Evolutionary conservation across 2,888 invertebrate species (phyloP), one percentile per base, ranked within the genome.

Genomic region (Lasioglossum oenotherae): DNA sequence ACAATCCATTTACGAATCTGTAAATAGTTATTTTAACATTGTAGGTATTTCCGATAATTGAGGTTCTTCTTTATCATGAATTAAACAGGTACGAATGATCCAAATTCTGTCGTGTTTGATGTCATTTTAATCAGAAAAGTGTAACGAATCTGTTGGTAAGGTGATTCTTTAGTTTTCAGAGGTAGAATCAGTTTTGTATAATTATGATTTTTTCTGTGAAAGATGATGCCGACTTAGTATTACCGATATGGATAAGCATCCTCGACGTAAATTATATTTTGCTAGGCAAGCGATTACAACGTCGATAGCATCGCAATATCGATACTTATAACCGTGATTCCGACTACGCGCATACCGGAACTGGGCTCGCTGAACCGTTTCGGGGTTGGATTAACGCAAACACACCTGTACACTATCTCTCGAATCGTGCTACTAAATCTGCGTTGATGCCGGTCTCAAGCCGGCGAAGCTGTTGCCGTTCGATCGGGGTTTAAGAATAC

Each of bases 311-410:
- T 10, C 14, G 49, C n/a, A 16, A 77, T 72, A 81, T 81, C 71
- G 72, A 78, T 78, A 73, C 67, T 57, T 74, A 41, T 38, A 27
- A 49, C 19, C 44, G 44, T 19, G 49, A 84, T 69, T 80, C 69
- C 86, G 19, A 49, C 49, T 41, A 38, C 16, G 53, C 27, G 82
- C 88, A 86, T 81, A 82, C 79, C 85, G 87, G 69, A 88, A 82
- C 80, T 87, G 88, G 85, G 91, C 91, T 92, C 88, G 87, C 75
- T 80, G 86, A 90, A 90, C 88, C 88, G 89, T 91, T 93, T 92
- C 90, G 87, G 88, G 89, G 88, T 89, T 71, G 91, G 92, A 94
- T 94, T 93, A 94, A 93, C 93, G 92, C 88, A 87, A 91, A 91
- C 91, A 87, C 93, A 93, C 93, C 92, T 93, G 94, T 80, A 78